These are phyloP conservation scores for Petaurus breviceps DNA, from an alignment of 2,113 vertebrate species.

Conservation along the genomic window DNA sequence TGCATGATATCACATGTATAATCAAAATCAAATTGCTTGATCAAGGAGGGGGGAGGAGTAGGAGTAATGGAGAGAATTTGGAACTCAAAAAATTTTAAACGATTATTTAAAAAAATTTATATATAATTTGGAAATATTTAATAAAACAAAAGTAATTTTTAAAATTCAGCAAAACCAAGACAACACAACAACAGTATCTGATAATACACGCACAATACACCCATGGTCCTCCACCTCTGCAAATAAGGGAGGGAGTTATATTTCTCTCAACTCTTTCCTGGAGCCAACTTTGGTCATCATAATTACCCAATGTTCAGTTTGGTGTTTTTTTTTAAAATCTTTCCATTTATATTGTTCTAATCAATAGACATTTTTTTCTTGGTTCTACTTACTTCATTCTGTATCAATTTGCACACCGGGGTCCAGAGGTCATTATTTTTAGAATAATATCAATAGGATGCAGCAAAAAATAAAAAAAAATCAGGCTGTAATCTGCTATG, in stretches of 20 bases:
- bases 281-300: background rate
- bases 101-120: background rate
- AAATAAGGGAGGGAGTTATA: background rate
- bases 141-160: background rate
- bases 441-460: background rate
- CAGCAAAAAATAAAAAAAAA: background rate
- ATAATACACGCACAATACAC: background rate
- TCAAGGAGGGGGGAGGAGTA: background rate
- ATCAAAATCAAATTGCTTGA: background rate
- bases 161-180: background rate
- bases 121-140: background rate
- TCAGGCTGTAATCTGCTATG: background rate
- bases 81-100: background rate
- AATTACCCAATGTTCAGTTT: background rate
- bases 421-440: background rate
- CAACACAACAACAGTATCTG: background rate
- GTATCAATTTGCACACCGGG: background rate
- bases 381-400: background rate
- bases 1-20: background rate
- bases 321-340: background rate
- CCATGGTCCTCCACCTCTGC: background rate
- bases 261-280: background rate
- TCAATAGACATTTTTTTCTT: background rate
- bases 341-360: background rate
- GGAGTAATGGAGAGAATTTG: background rate